Evolutionary conservation across 2,797 vertebrate species (phyloP).

Genomic region (Eupleurogrammus muticus): DNA sequence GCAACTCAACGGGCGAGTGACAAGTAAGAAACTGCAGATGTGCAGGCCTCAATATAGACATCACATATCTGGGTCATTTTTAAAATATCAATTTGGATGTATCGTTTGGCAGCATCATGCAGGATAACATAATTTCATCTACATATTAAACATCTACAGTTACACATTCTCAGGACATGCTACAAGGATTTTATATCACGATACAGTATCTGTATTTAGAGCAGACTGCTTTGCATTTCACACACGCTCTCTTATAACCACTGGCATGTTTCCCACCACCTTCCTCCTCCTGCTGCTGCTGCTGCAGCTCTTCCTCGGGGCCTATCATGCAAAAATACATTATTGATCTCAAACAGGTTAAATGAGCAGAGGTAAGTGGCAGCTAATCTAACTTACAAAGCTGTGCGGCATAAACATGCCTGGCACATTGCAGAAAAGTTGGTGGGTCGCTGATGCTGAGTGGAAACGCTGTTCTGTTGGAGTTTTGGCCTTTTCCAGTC

Average conservation of each 20-base stretch:
- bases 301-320: constrained; percentile 13
- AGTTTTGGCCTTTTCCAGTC: constrained; percentile 11
- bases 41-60: constrained; percentile 6
- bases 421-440: not conserved
- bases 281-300: constrained; percentile 18
- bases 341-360: constrained; percentile 34
- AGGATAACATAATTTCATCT: not conserved
- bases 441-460: constrained; percentile 5
- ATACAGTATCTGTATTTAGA: constrained; percentile 29
- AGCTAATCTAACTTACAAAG: constrained; percentile 35
- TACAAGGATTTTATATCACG: constrained; percentile 14
- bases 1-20: constrained; percentile 47
- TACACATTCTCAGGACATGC: constrained; percentile 16
- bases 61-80: not conserved
- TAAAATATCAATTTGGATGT: not conserved
- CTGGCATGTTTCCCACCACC: constrained; percentile 30
- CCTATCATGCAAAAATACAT: constrained; percentile 23
- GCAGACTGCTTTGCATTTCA: constrained; percentile 47
- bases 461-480: constrained; percentile 21
- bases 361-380: constrained; percentile 32
- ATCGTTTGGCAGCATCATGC: not conserved
- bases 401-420: constrained; percentile 21
- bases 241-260: constrained; percentile 39
- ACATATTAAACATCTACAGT: not conserved
- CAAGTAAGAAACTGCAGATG: constrained; percentile 49